Base-by-base conservation (phyloP, 2,113 vertebrate genomes). In the Laticauda colubrina region DNA sequence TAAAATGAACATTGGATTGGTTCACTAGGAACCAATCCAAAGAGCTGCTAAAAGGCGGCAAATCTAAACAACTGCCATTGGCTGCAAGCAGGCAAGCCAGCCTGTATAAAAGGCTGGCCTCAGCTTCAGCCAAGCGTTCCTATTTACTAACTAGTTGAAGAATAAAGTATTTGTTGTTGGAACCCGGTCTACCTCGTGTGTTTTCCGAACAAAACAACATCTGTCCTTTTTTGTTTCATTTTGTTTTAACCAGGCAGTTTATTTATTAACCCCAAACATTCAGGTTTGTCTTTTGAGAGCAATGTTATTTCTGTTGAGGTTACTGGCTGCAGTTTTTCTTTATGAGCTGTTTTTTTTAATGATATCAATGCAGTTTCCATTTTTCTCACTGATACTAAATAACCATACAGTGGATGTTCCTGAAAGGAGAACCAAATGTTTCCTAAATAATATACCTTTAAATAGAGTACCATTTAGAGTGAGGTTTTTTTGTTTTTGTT, bases 301-400 rank as follows among this genome's bases (percentile, higher is more conserved):
- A 21, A 10, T 29, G 29, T 34, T 51, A 15, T 29, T 86, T 14
- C 86, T 88, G 43, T 91, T 89, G 23, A 43, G 0, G 5, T 54
- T 21, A 59, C 24, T 90, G 34, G 3, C 29, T 59, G 56, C 43
- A 39, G 89, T 75, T 91, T 51, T 51, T 75, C 59, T 93, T 96
- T 94, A 93, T 85, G 91, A 88, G 69, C 91, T 6, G 48, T 87
- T 92, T 54, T 34, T 91, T 93, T 95, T 5, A 94, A 93, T 95
- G 23, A 7, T 90, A 89, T 91, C 48, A 91, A 59, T 69, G 92
- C 56, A 91, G 86, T 69, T 91, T 95, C 87, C 24, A 53, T 20
- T 69, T 59, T 53, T 39, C 69, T 81, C 2, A 18, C 15, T 81
- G 69, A 81, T 20, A 81, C n/a, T 18, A 81, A 81, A 39, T 81